phyloP scores from a whole-genome alignment of 1,140 invertebrate species.

The Lineus longissimus region DNA sequence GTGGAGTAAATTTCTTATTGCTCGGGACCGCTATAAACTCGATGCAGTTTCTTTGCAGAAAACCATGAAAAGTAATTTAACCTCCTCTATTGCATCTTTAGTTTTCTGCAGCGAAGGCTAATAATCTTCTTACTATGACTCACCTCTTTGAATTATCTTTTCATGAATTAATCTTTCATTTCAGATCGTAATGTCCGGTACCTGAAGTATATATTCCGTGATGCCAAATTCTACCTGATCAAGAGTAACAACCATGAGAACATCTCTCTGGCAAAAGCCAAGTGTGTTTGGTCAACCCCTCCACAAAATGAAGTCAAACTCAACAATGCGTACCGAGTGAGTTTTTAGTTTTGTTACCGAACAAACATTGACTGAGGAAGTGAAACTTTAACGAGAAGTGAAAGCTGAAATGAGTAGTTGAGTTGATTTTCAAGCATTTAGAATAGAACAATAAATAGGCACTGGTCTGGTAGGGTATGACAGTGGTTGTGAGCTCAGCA shows the following conservation, averaged over 20 bases:
- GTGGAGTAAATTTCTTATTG: no score
- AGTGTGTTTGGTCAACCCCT: constrained; percentile 93
- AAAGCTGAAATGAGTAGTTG: neutral
- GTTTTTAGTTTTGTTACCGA: constrained; percentile 4
- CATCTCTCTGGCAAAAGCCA: constrained; percentile 87
- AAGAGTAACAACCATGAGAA: constrained; percentile 98
- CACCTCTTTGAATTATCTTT: neutral
- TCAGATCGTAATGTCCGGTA: constrained; percentile 48
- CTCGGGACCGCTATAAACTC: no score
- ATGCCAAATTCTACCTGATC: constrained; percentile 93
- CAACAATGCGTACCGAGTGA: constrained; percentile 80
- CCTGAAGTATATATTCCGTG: constrained; percentile 90
- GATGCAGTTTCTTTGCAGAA: no score
- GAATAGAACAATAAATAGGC: no score
- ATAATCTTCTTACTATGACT: no score
- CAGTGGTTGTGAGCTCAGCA: no score
- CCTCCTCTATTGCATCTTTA: no score
- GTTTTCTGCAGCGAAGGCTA: no score
- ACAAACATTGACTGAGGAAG: neutral
- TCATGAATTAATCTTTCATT: constrained; percentile 9
- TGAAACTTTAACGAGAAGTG: neutral
- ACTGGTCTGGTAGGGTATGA: no score
- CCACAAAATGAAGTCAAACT: constrained; percentile 95
- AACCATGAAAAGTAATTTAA: no score
- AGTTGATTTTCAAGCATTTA: no score